Evolutionary conservation across 2,797 vertebrate genomes (phyloP).

Genomic region (Hybognathus amarus): DNA sequence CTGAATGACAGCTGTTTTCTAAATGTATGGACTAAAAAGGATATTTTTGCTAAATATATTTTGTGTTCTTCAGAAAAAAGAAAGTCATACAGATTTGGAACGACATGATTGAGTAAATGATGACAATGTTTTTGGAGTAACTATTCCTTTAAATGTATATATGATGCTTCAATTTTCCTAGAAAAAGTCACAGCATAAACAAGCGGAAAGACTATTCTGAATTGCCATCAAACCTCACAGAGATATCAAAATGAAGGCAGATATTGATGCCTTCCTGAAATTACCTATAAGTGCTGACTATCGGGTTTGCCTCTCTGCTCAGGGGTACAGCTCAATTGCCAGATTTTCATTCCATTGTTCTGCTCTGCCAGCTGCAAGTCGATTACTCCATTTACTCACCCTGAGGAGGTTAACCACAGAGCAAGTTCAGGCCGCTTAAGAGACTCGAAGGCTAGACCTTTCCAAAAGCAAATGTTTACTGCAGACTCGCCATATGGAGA

Average conservation of each 20-base stretch:
- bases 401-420: conserved; percentile 43
- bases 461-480: conserved; percentile 17
- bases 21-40: not conserved
- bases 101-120: not conserved
- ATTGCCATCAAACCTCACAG: conserved; percentile 23
- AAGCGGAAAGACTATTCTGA: conserved; percentile 4
- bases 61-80: not conserved
- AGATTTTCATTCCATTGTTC: conserved; percentile 53
- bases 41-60: not conserved
- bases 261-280: conserved; percentile 57
- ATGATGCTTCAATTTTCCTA: not conserved
- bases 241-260: conserved; percentile 46
- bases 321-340: conserved; percentile 38
- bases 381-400: conserved; percentile 56
- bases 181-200: conserved; percentile 13
- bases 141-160: not conserved
- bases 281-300: conserved; percentile 64
- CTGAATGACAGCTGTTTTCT: not conserved
- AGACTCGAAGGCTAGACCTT: conserved; percentile 24
- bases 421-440: conserved; percentile 19
- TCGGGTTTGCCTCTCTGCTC: conserved; percentile 50
- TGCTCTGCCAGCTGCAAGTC: conserved; percentile 47
- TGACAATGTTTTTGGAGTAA: not conserved
- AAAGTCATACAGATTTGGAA: not conserved
- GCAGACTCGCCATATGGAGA: conserved; percentile 49